Conservation (phyloP, 2,888 invertebrate species). For the Kryphioiulus occultus region DNA sequence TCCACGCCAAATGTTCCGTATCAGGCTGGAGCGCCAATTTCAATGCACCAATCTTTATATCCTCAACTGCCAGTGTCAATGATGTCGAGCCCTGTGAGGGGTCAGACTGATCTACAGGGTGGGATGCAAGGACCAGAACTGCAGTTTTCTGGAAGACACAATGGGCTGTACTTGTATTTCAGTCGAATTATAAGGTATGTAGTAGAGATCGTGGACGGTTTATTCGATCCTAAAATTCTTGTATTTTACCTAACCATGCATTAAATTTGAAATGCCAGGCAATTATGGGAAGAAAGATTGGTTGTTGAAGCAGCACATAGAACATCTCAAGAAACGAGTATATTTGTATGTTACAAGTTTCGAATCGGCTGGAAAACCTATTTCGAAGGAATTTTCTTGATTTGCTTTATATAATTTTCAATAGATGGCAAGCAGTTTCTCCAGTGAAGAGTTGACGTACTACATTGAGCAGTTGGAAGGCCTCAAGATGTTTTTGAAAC, state of each 20-base stretch:
- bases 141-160: slow-evolving; percentile 81
- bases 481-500: slow-evolving; percentile 76
- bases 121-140: slow-evolving; percentile 58
- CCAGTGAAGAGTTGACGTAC: slow-evolving; percentile 74
- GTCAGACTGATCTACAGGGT: slow-evolving; percentile 55
- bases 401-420: background rate
- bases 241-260: slow-evolving; percentile 44
- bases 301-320: slow-evolving; percentile 57
- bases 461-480: slow-evolving; percentile 79
- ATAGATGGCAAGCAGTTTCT: slow-evolving; percentile 74
- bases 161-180: slow-evolving; percentile 90
- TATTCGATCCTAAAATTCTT: no score
- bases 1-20: slow-evolving; percentile 37
- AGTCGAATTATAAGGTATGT: slow-evolving; percentile 77
- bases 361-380: background rate
- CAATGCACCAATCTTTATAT: slow-evolving; percentile 43
- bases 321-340: slow-evolving; percentile 58
- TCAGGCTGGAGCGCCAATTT: slow-evolving; percentile 13
- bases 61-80: background rate
- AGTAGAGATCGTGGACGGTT: no score
- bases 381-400: background rate
- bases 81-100: background rate
- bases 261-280: slow-evolving; percentile 63
- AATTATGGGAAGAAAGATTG: slow-evolving; percentile 76
- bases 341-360: slow-evolving; percentile 59